Percentiles rank a stretch among this genome's conserved stretches.
Evolutionary conservation across 2,888 invertebrate species (phyloP).

Genomic region (Hetaerina titia): DNA sequence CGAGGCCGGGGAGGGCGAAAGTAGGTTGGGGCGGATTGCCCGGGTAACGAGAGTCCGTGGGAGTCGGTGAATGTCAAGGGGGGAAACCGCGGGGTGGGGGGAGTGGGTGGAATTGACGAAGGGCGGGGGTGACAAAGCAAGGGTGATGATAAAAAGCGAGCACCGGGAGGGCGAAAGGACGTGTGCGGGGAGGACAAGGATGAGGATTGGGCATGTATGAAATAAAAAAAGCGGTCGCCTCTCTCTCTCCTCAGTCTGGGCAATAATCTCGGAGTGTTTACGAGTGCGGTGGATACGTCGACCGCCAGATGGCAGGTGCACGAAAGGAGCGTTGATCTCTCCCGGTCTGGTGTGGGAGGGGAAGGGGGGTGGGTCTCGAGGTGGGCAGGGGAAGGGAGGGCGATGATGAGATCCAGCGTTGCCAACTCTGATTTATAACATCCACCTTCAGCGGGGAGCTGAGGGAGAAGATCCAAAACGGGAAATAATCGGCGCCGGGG

Average conservation of each 20-base stretch:
- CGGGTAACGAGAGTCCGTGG: background rate
- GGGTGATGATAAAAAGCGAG: background rate
- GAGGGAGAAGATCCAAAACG: background rate
- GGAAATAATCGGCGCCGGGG: background rate
- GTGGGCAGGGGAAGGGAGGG: background rate
- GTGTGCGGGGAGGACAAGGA: background rate
- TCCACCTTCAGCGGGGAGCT: background rate
- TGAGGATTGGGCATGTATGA: background rate
- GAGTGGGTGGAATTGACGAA: background rate
- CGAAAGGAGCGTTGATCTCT: conserved; percentile 26
- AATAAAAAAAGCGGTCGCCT: background rate
- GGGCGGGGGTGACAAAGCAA: background rate
- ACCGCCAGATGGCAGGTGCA: conserved; percentile 32
- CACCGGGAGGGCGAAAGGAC: background rate
- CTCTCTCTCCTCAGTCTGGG: background rate
- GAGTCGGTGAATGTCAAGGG: background rate
- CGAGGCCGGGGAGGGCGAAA: no score
- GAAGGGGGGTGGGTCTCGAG: background rate
- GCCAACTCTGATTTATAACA: background rate
- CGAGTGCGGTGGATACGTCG: conserved; percentile 4
- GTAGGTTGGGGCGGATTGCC: background rate
- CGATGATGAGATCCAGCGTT: background rate
- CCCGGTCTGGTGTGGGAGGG: background rate
- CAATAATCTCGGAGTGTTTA: conserved; percentile 41
- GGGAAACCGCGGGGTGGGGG: background rate